Conservation (phyloP, 2,113 vertebrate species). For the Balaeniceps rex region DNA sequence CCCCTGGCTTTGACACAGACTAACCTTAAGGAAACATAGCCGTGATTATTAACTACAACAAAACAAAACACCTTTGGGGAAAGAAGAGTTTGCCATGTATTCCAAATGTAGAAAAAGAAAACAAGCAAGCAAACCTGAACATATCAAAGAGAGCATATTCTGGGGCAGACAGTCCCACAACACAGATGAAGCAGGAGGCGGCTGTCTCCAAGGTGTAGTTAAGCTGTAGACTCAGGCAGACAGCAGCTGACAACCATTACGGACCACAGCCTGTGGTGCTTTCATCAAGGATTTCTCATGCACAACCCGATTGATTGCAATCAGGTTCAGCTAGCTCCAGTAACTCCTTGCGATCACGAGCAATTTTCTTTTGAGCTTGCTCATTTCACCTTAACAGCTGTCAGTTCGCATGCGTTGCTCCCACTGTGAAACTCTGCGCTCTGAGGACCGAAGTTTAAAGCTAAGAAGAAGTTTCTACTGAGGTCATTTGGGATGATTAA, state of each 20-base stretch:
- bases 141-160: fast-evolving
- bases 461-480: not conserved
- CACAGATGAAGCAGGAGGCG: not conserved
- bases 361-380: not conserved
- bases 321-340: not conserved
- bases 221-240: not conserved
- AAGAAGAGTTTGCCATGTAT: not conserved
- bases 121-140: not conserved
- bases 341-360: not conserved
- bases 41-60: not conserved
- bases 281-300: not conserved
- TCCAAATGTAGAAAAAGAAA: not conserved
- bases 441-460: not conserved
- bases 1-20: not conserved
- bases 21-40: not conserved
- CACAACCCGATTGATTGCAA: not conserved
- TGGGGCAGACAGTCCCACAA: fast-evolving
- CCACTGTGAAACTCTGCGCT: not conserved
- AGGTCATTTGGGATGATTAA: not conserved
- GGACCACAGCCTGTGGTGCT: not conserved
- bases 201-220: not conserved
- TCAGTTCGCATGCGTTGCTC: not conserved
- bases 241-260: not conserved
- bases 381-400: not conserved
- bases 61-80: not conserved